Evolutionary conservation across 1,140 invertebrate species (phyloP).

Genomic region (Megathymus violae): DNA sequence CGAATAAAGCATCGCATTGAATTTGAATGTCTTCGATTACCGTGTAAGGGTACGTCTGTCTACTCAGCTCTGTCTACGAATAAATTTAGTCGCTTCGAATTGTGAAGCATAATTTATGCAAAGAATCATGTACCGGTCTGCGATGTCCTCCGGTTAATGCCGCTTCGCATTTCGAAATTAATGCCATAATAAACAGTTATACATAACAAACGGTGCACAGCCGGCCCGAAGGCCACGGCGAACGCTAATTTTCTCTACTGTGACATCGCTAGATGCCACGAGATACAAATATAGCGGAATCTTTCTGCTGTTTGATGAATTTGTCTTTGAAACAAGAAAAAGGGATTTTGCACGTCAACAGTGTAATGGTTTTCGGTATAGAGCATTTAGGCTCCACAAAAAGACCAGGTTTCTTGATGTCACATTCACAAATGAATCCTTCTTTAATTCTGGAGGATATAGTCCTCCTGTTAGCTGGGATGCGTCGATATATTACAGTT

Average conservation of each 20-base stretch:
- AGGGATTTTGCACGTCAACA: conserved; percentile 5
- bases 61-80: too few species aligned
- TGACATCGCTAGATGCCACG: conserved; percentile 62
- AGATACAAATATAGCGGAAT: conserved; percentile 47
- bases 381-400: too few species aligned
- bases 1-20: conserved; percentile 38
- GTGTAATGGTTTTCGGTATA: too few species aligned
- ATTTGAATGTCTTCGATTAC: conserved; percentile 49
- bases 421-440: too few species aligned
- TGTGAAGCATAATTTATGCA: conserved; percentile 67
- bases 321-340: conserved; percentile 31
- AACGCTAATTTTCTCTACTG: conserved; percentile 65
- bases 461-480: too few species aligned
- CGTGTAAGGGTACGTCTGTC: too few species aligned
- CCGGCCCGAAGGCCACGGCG: conserved; percentile 66
- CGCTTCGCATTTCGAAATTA: conserved; percentile 64
- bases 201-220: conserved; percentile 56
- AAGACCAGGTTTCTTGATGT: too few species aligned
- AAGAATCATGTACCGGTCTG: conserved; percentile 71
- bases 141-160: conserved; percentile 63
- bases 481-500: too few species aligned
- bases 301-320: conserved; percentile 36
- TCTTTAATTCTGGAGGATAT: too few species aligned
- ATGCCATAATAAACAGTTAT: conserved; percentile 68
- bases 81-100: conserved; percentile 50